Conservation (phyloP, 2,113 vertebrate species). For the Carassius auratus region DNA sequence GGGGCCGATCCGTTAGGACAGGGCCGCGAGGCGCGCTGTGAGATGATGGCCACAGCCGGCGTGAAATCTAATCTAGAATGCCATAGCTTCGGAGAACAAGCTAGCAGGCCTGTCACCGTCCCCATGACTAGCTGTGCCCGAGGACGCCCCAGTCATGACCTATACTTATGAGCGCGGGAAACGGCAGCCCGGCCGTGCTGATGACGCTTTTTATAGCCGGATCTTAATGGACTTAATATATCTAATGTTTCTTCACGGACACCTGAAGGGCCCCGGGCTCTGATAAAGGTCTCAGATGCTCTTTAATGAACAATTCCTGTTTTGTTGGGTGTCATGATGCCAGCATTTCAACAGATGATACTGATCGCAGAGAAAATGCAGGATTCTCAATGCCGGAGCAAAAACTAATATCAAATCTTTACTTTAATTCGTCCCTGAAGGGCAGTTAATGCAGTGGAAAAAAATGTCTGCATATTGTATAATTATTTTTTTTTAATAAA, state of each 20-base stretch:
- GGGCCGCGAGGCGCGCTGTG: slow-evolving; percentile 67
- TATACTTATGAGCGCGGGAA: slow-evolving; percentile 58
- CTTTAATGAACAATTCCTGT: background rate
- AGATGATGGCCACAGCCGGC: slow-evolving; percentile 62
- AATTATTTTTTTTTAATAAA: background rate
- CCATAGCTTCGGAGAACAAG: slow-evolving; percentile 76
- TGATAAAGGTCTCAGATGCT: background rate
- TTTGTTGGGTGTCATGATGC: background rate
- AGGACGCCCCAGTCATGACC: slow-evolving; percentile 71
- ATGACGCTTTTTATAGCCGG: slow-evolving; percentile 48
- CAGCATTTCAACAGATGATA: background rate
- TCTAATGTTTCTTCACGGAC: background rate
- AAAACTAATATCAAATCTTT: background rate
- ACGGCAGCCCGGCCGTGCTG: slow-evolving; percentile 35
- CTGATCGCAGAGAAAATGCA: background rate
- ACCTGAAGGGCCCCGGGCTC: background rate
- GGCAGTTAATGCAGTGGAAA: background rate
- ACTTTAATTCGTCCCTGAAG: background rate
- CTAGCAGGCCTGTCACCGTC: slow-evolving; percentile 76
- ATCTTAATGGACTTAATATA: slow-evolving; percentile 27
- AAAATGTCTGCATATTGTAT: background rate
- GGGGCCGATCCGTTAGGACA: slow-evolving; percentile 80
- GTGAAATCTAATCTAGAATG: slow-evolving; percentile 77
- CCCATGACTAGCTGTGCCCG: slow-evolving; percentile 71
- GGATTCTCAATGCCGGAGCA: background rate